Evolutionary conservation across 2,113 vertebrate species (phyloP).

Genomic region (Colius striatus): DNA sequence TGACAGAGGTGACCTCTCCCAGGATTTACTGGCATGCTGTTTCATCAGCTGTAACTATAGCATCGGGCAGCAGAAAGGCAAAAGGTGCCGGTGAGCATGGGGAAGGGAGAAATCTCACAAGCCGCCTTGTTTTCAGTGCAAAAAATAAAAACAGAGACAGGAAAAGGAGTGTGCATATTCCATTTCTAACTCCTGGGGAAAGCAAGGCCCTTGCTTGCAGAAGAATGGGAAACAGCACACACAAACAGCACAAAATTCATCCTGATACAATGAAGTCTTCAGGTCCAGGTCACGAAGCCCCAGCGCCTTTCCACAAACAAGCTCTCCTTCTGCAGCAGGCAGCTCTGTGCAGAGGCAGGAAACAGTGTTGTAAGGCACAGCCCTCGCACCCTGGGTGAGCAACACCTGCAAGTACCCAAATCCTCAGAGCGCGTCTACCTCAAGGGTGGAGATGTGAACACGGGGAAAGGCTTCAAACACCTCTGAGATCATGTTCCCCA

Average conservation of each 20-base stretch:
- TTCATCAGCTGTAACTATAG: not conserved
- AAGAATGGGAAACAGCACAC: not conserved
- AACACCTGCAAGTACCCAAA: not conserved
- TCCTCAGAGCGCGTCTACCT: not conserved
- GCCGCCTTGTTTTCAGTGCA: not conserved
- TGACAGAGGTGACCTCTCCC: not conserved
- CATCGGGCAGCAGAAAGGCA: not conserved
- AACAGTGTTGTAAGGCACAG: not conserved
- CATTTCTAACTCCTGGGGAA: not conserved
- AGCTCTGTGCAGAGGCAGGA: not conserved
- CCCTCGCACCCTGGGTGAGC: not conserved
- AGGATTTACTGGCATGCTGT: not conserved
- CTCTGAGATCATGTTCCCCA: not conserved
- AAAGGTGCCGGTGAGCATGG: not conserved
- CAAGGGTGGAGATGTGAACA: not conserved
- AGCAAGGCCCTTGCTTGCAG: not conserved
- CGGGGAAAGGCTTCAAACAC: not conserved
- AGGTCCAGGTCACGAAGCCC: rapidly evolving
- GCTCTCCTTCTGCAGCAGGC: not conserved
- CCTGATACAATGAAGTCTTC: not conserved
- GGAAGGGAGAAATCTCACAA: not conserved
- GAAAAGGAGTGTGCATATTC: rapidly evolving
- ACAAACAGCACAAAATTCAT: not conserved
- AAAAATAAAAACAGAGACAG: rapidly evolving
- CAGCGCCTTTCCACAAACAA: rapidly evolving